Conservation (phyloP, 92 coral and sea anemone species). For the Diadumene lineata region DNA sequence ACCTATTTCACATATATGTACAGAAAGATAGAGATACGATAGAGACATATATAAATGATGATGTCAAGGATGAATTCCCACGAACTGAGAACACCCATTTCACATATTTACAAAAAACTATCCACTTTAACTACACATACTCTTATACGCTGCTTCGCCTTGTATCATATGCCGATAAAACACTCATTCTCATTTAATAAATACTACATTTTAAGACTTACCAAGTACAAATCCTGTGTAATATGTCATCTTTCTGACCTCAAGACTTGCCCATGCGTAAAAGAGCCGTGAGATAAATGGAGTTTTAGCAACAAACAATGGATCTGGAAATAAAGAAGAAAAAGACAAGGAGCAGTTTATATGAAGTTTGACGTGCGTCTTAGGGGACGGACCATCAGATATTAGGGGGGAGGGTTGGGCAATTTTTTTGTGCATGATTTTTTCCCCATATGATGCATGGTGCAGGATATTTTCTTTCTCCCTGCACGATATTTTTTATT, state of each 20-base stretch:
- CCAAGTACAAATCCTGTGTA: conserved; percentile 79
- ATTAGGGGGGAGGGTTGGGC: too few relatives aligned
- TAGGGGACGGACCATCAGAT: too few relatives aligned
- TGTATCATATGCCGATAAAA: background rate
- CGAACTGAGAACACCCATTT: background rate
- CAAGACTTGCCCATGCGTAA: conserved; percentile 61
- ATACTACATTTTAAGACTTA: conserved; percentile 14
- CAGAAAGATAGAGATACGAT: background rate
- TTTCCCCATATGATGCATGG: too few relatives aligned
- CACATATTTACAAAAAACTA: too few relatives aligned
- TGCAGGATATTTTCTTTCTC: too few relatives aligned
- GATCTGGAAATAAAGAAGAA: conserved; percentile 44
- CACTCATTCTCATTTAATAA: background rate
- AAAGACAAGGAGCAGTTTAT: too few relatives aligned
- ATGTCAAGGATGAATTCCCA: background rate
- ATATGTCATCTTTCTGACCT: conserved; percentile 52
- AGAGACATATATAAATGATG: background rate
- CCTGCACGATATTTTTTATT: too few relatives aligned
- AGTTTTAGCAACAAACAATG: conserved; percentile 47
- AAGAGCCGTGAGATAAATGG: conserved; percentile 56
- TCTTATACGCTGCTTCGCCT: background rate
- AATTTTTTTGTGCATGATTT: too few relatives aligned
- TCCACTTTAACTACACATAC: too few relatives aligned
- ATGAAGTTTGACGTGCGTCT: too few relatives aligned
- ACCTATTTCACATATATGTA: too few relatives aligned